phyloP scores from a whole-genome alignment of 1,140 invertebrate genomes.

The Zaprionus lachaisei region DNA sequence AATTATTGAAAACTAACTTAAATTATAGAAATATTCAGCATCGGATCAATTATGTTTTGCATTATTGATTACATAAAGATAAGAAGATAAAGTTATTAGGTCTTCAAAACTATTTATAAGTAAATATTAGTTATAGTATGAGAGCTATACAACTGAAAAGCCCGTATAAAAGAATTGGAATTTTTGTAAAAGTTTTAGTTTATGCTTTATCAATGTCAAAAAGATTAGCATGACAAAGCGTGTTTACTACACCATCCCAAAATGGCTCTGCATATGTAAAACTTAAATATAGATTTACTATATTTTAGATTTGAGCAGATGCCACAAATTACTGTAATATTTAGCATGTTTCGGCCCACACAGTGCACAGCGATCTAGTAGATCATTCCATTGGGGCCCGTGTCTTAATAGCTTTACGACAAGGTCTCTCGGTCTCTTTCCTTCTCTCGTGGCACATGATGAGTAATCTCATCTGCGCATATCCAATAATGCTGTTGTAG shows the following conservation, averaged over 20 bases:
- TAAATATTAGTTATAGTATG: too few species aligned
- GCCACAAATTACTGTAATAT: slow-evolving; percentile 33
- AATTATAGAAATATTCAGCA: neutral
- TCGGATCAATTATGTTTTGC: neutral
- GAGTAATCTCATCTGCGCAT: slow-evolving; percentile 24
- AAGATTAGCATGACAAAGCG: neutral
- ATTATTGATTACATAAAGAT: too few species aligned
- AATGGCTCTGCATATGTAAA: slow-evolving; percentile 6
- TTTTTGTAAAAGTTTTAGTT: neutral
- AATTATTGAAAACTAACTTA: neutral
- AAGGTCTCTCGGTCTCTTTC: slow-evolving; percentile 22
- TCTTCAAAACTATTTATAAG: too few species aligned
- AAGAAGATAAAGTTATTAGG: too few species aligned
- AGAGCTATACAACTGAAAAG: too few species aligned
- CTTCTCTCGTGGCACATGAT: slow-evolving; percentile 4
- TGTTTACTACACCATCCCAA: neutral
- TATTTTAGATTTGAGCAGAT: slow-evolving; percentile 9
- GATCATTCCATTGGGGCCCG: slow-evolving; percentile 29
- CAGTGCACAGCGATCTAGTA: slow-evolving; percentile 13
- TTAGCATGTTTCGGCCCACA: slow-evolving; percentile 36
- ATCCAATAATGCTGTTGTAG: slow-evolving; percentile 28
- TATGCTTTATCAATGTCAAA: slow-evolving; percentile 17
- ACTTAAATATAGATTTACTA: slow-evolving; percentile 18
- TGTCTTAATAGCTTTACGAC: slow-evolving; percentile 29
- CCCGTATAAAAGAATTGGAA: too few species aligned